A percentile compares a stretch with the other conserved stretches of the same genome.
phyloP scores from a whole-genome alignment of 2,797 vertebrate genomes.

The Crypturellus tataupa region DNA sequence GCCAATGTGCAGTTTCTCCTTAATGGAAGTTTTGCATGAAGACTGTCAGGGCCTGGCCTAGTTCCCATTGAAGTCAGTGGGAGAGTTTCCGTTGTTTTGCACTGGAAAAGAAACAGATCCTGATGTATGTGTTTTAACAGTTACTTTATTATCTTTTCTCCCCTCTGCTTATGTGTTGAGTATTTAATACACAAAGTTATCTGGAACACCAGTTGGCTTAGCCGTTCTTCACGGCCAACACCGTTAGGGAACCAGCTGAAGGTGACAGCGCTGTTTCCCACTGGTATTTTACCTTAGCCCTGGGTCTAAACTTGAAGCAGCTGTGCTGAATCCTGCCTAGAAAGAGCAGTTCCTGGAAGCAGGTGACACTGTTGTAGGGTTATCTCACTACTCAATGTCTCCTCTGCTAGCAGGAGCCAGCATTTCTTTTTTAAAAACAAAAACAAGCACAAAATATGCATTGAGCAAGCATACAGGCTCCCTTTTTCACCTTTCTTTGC shows the following conservation, averaged over 20 bases:
- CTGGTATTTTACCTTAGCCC: neutral
- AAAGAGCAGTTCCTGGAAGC: constrained; percentile 19
- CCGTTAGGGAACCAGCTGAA: neutral
- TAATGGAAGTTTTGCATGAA: neutral
- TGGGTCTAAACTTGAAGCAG: neutral
- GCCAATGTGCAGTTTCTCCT: neutral
- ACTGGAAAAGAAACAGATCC: constrained; percentile 3
- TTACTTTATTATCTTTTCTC: neutral
- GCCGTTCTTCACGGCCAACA: neutral
- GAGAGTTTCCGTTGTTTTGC: constrained; percentile 5
- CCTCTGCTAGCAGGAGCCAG: neutral
- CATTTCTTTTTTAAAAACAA: neutral
- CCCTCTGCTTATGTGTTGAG: neutral
- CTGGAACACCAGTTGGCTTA: neutral
- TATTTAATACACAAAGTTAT: neutral
- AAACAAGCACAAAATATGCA: neutral
- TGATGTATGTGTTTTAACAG: neutral
- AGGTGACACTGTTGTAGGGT: neutral
- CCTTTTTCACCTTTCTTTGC: neutral
- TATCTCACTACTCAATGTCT: neutral
- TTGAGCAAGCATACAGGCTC: neutral
- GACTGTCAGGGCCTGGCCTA: neutral
- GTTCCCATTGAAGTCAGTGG: neutral
- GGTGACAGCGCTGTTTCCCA: neutral
- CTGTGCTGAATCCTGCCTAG: neutral